These are phyloP conservation scores for Gephyroberyx darwinii DNA, from an alignment of 2,797 vertebrate genomes.

Conservation along the genomic window DNA sequence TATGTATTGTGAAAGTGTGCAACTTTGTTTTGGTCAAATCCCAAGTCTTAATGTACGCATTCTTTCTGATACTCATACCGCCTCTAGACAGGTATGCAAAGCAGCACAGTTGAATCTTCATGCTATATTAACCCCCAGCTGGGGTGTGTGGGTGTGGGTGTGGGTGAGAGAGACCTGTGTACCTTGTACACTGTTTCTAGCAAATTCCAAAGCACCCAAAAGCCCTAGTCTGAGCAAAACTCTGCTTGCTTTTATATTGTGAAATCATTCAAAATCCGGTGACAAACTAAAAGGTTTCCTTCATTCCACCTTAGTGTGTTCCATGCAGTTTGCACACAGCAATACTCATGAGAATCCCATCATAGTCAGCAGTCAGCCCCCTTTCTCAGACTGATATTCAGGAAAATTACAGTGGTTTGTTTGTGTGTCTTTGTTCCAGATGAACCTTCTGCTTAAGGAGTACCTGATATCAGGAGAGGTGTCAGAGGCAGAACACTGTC, in stretches of 20 bases:
- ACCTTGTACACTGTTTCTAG: neutral
- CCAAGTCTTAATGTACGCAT: neutral
- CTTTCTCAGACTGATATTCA: neutral
- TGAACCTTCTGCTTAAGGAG: slow-evolving; percentile 90
- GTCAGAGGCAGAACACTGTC: slow-evolving; percentile 84
- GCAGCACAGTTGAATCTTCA: neutral
- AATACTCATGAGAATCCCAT: too few species aligned
- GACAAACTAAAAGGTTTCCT: too few species aligned
- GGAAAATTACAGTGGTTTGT: neutral
- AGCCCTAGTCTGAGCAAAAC: too few species aligned
- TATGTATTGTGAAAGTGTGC: too few species aligned
- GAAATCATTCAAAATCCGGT: too few species aligned
- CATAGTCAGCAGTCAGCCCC: neutral
- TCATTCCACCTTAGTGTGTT: too few species aligned
- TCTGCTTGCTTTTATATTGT: too few species aligned
- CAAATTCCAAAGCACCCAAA: neutral
- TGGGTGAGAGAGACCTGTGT: neutral
- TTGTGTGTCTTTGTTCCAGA: slow-evolving; percentile 74
- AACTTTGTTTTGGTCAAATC: neutral
- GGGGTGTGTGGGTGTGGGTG: neutral
- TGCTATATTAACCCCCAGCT: neutral
- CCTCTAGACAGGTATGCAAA: neutral
- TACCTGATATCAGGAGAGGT: slow-evolving; percentile 87
- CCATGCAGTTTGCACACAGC: too few species aligned
- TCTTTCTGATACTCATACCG: neutral